phyloP scores from a whole-genome alignment of 2,888 invertebrate genomes.

The Polymixis lichenea region DNA sequence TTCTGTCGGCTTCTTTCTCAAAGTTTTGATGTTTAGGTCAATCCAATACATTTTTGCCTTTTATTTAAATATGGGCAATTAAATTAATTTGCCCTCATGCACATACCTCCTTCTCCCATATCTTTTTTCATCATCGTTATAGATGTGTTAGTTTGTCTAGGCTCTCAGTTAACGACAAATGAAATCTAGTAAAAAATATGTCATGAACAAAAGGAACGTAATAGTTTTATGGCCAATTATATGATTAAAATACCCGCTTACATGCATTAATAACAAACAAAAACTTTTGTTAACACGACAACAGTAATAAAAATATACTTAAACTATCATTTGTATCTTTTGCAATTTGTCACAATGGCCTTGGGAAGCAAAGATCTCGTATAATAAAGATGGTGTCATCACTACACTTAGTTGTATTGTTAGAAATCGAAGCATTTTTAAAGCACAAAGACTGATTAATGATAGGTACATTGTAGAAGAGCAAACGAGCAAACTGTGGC shows the following conservation, averaged over 20 bases:
- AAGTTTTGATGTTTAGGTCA: neutral
- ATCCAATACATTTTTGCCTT: neutral
- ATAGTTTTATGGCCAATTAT: neutral
- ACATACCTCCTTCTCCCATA: neutral
- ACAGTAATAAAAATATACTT: neutral
- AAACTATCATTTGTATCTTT: neutral
- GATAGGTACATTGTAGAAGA: neutral
- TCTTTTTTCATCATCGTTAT: neutral
- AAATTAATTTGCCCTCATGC: neutral
- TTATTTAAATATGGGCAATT: neutral
- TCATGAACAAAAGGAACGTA: neutral
- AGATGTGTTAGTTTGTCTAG: neutral
- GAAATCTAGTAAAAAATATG: neutral
- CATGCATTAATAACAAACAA: neutral
- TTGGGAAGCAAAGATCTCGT: neutral
- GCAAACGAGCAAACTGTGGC: neutral
- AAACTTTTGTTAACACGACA: neutral
- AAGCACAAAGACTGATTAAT: slow-evolving; percentile 16
- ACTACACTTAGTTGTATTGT: slow-evolving; percentile 4
- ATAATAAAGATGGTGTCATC: slow-evolving; percentile 1
- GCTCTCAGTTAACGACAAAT: neutral
- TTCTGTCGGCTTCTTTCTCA: no score
- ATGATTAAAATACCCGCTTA: neutral
- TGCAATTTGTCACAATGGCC: neutral
- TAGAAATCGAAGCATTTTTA: neutral